Evolutionary conservation across 2,113 vertebrate genomes (phyloP).

Genomic region (Progne subis): DNA sequence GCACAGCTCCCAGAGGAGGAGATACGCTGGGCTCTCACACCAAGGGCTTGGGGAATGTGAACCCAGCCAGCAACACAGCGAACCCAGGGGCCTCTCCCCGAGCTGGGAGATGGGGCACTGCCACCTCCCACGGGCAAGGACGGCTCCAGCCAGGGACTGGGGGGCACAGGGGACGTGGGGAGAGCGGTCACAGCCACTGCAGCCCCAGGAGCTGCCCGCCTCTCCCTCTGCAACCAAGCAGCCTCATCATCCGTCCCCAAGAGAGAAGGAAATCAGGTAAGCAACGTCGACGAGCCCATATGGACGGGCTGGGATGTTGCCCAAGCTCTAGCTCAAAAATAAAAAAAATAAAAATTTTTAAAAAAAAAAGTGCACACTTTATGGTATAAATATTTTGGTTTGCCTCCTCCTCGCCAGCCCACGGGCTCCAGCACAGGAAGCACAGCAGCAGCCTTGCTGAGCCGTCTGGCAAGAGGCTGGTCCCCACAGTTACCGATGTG

Average conservation of each 20-base stretch:
- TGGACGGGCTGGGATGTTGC: conserved; percentile 41
- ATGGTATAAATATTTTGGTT: conserved; percentile 61
- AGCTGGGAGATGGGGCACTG: background rate
- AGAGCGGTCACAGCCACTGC: background rate
- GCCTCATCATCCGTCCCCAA: background rate
- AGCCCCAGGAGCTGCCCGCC: background rate
- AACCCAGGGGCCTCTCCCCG: accelerated
- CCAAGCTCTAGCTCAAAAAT: conserved; percentile 47
- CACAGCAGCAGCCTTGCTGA: conserved; percentile 32
- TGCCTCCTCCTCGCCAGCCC: conserved; percentile 42
- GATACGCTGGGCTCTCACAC: accelerated
- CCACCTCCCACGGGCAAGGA: background rate
- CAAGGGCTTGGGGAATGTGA: background rate
- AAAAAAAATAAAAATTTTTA: background rate
- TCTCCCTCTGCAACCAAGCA: background rate
- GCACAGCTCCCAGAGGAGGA: background rate
- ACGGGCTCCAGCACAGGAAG: background rate
- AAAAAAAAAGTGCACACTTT: conserved; percentile 24
- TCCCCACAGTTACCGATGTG: background rate
- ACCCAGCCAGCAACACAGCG: background rate
- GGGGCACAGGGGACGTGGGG: background rate
- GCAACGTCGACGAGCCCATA: background rate
- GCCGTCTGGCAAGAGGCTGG: background rate
- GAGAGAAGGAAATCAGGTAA: conserved; percentile 22
- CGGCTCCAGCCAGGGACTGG: background rate